phyloP scores from a whole-genome alignment of 23 tunicate genomes.

The Phallusia fumigata region DNA sequence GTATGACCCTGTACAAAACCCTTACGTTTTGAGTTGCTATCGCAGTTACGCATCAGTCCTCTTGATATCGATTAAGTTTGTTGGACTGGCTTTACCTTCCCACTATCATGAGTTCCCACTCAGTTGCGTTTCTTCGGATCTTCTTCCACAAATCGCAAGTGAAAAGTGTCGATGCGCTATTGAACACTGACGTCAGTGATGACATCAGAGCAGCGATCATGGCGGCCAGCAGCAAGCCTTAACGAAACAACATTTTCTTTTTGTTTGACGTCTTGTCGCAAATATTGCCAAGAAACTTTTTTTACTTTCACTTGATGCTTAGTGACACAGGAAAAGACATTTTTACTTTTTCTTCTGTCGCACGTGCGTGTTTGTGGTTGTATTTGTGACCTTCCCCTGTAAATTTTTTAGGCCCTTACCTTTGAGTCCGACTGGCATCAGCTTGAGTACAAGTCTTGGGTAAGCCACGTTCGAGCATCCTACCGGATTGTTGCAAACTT shows the following conservation, averaged over 20 bases:
- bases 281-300: too few species aligned
- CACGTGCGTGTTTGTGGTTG: too few species aligned
- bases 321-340: too few species aligned
- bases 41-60: too few species aligned
- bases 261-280: too few species aligned
- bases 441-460: conserved; percentile 52
- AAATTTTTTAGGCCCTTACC: conserved; percentile 14
- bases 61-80: too few species aligned
- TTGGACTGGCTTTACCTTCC: conserved; percentile 80
- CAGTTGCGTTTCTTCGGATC: conserved; percentile 63
- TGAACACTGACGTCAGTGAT: conserved; percentile 88
- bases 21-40: too few species aligned
- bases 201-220: conserved; percentile 96
- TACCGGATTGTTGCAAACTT: conserved; percentile 37
- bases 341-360: too few species aligned
- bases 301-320: too few species aligned
- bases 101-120: conserved; percentile 83
- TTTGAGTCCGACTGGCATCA: conserved; percentile 77
- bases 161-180: conserved; percentile 77
- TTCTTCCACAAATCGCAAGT: conserved; percentile 87
- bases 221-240: conserved; percentile 81
- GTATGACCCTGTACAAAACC: too few species aligned
- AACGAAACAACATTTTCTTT: too few species aligned
- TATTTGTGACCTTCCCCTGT: too few species aligned
- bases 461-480: conserved; percentile 86